Evolutionary conservation across 2,113 vertebrate species (phyloP).

Genomic region (Budorcas taxicolor): DNA sequence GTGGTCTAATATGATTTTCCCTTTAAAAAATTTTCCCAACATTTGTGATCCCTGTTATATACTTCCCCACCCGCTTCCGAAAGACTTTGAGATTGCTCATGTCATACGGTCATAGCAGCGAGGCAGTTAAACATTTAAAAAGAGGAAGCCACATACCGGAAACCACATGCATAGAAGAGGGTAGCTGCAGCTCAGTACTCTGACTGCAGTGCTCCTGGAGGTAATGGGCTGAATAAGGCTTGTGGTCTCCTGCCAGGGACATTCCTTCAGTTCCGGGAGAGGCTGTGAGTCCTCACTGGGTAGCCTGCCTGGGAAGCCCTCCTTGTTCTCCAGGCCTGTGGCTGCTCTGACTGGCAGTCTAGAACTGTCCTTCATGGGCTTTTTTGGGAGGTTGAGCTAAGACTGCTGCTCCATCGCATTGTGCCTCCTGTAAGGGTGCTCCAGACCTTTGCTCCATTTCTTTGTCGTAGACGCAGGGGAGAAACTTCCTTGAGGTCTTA

Average conservation of each 20-base stretch:
- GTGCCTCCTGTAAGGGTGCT: not conserved
- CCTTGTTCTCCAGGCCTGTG: not conserved
- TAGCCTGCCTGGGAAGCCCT: not conserved
- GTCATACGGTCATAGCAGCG: not conserved
- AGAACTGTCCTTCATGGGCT: not conserved
- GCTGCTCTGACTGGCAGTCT: not conserved
- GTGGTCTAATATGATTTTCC: not conserved
- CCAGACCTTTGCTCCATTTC: rapidly evolving
- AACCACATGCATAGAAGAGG: not conserved
- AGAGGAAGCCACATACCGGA: constrained; percentile 16
- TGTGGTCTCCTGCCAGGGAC: rapidly evolving
- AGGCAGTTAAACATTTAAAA: constrained; percentile 18
- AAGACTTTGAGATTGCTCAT: not conserved
- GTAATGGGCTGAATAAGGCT: not conserved
- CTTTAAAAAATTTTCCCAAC: not conserved
- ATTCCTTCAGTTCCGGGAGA: not conserved
- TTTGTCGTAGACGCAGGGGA: rapidly evolving
- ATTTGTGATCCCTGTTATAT: not conserved
- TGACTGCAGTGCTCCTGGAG: not conserved
- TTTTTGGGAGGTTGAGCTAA: not conserved
- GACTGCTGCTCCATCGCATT: rapidly evolving
- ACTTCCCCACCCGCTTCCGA: not conserved
- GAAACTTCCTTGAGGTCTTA: not conserved
- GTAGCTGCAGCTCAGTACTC: not conserved
- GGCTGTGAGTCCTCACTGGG: not conserved